These are phyloP conservation scores for Agonopterix heracliana DNA, from an alignment of 2,888 invertebrate genomes.

Conservation along the genomic window DNA sequence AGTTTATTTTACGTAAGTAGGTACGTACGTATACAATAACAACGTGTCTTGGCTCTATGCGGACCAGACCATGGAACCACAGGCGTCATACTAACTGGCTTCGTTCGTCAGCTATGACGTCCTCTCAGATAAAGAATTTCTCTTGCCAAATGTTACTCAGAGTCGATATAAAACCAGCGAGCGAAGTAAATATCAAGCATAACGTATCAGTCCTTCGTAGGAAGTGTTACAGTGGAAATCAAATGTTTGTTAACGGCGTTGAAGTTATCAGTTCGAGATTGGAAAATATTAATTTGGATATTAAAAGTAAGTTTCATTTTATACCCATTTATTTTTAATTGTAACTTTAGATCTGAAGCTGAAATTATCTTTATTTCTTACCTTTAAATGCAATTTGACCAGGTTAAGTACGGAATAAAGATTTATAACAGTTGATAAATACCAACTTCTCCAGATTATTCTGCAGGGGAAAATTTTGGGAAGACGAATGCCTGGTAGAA, in stretches of 20 bases:
- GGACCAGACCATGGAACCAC: constrained; percentile 15
- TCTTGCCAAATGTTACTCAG: constrained; percentile 64
- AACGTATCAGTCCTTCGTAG: constrained; percentile 32
- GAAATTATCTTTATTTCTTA: too few relatives aligned
- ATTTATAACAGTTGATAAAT: too few relatives aligned
- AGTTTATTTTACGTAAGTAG: too few relatives aligned
- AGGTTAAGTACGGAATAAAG: too few relatives aligned
- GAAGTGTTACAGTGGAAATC: constrained; percentile 17
- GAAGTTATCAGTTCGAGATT: constrained; percentile 50
- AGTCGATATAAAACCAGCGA: constrained; percentile 54
- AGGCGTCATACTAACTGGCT: constrained; percentile 51
- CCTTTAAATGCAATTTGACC: too few relatives aligned
- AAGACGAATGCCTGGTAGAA: too few relatives aligned
- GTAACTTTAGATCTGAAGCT: too few relatives aligned
- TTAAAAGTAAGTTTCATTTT: constrained; percentile 42
- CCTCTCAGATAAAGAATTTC: constrained; percentile 36
- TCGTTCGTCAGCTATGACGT: constrained; percentile 53
- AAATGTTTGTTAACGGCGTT: constrained; percentile 63
- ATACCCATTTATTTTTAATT: too few relatives aligned
- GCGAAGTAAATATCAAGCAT: constrained; percentile 40
- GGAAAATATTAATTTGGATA: constrained; percentile 49
- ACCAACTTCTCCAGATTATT: too few relatives aligned
- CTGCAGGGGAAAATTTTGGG: too few relatives aligned
- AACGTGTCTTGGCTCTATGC: too few relatives aligned
- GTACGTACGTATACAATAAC: too few relatives aligned